Evolutionary conservation across 2,113 vertebrate genomes (phyloP).

Genomic region (Falcunculus frontatus): DNA sequence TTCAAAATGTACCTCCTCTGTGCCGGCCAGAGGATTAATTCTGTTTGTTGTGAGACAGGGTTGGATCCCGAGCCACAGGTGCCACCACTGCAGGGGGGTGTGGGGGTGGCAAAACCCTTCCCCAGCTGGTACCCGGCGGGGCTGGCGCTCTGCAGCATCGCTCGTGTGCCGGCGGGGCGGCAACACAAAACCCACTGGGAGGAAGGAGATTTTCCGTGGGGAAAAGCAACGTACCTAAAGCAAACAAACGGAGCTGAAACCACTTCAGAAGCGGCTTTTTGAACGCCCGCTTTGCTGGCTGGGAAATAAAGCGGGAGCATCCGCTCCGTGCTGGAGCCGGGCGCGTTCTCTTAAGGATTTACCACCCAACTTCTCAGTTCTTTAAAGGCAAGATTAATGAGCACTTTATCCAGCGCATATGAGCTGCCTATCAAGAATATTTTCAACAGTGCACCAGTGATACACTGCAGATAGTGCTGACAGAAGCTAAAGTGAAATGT

Average conservation of each 20-base stretch:
- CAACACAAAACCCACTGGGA: not conserved
- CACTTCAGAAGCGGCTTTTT: not conserved
- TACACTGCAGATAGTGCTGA: conserved; percentile 57
- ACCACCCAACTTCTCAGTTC: conserved; percentile 8
- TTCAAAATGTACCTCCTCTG: not conserved
- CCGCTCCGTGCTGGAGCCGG: rapidly evolving
- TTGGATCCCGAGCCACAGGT: not conserved
- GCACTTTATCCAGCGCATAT: conserved; percentile 28
- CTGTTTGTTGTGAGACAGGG: not conserved
- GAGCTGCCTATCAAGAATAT: conserved; percentile 61
- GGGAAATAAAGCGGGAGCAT: not conserved
- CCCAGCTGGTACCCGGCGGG: not conserved
- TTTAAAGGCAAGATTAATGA: conserved; percentile 57
- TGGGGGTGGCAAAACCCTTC: rapidly evolving
- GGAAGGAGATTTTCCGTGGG: not conserved
- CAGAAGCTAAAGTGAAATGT: conserved; percentile 72
- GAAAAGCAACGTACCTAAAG: rapidly evolving
- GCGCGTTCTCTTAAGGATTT: not conserved
- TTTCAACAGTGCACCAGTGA: not conserved
- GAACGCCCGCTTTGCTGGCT: not conserved
- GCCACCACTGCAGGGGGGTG: not conserved
- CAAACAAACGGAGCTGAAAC: not conserved
- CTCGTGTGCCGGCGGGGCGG: rapidly evolving
- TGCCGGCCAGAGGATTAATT: not conserved
- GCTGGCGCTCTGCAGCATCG: no score